Base-by-base conservation (phyloP, 2,113 vertebrate species). In the Dipodomys stephensi region DNA sequence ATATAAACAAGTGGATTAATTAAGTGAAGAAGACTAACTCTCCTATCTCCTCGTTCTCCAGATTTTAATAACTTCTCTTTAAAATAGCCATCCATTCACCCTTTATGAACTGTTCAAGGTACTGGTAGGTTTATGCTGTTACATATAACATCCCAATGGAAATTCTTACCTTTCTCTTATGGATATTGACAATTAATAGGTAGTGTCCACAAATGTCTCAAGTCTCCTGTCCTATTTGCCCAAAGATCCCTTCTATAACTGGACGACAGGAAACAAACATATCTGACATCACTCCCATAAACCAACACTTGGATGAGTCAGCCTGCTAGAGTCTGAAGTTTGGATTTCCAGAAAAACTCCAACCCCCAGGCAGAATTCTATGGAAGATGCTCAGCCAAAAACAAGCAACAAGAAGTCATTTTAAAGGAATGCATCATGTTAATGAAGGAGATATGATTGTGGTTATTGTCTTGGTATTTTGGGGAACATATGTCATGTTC, bases 391-490 rank as follows among this genome's bases (percentile, higher is more conserved):
- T 80, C 49, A 87, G n/a, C 27, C 32, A 64, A 39, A 28, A 88
- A 86, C 23, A 90, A n/a, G 53, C n/a, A 81, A n/a, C 16, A 68
- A 87, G 27, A 83, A 92, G 79, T 77, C 44, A 86, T 92, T 83
- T 92, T 82, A 62, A 94, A 84, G 71, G 53, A 74, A 83, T 78
- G 87, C 87, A 77, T 83, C 67, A 94, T 74, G 20, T 87, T 91
- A 74, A 76, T 80, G 44, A 76, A 74, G 39, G 90, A 64, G 19
- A 27, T 49, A n/a, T 64, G 80, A 64, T 65, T 91, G 57, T 87
- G 64, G 49, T 82, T 87, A 69, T 91, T 87, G 28, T 87, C 90
- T 65, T 49, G 23, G 65, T 92, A 95, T 96, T 97, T 97, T 87
- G 53, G 91, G 90, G 91, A 91, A 93, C 78, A 22, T 79, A 92